Evolutionary conservation across 2,113 vertebrate species (phyloP), one percentile per base, ranked within the genome.

Genomic region (Reinhardtius hippoglossoides): DNA sequence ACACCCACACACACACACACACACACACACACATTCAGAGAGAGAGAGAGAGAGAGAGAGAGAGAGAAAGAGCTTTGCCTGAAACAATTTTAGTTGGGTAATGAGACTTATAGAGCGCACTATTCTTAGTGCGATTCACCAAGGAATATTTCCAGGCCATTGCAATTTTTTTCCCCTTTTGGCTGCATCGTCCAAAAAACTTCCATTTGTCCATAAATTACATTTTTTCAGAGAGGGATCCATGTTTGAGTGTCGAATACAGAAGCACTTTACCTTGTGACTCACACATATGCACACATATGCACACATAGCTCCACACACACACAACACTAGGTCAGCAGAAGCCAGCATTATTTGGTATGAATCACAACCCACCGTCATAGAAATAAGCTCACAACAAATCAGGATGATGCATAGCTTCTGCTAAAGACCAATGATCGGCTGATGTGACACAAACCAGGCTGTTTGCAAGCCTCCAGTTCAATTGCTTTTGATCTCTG

Each of bases 321-420:
- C 23, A 57, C 42, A 63, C 59, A 80, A 88, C n/a, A 84, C 9
- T 81, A 78, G 86, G 85, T 89, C 90, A 90, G 64, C 67, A 50
- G 55, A 63, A 75, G 75, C 59, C 64, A 23, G 27, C 64, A 31
- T 82, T 23, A 44, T 80, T 77, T 65, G 72, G 18, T 60, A 76
- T 78, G 77, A 88, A 84, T 88, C 80, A 81, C 83, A 80, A 70
- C 65, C 67, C 63, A 16, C 54, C 13, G 12, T 71, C 62, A 64
- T 67, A 74, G 37, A 78, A 81, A 71, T 35, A 56, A 44, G 46
- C 37, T 76, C 50, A 21, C 7, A 77, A 72, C 44, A 71, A 69
- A 88, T 88, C 87, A 71, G 76, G 83, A 55, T 57, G 9, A 76
- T 50, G 26, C 58, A 62, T 1, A 13, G 50, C 46, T 31, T 3